phyloP scores from a whole-genome alignment of 2,797 vertebrate genomes.

The Melanotaenia boesemani region DNA sequence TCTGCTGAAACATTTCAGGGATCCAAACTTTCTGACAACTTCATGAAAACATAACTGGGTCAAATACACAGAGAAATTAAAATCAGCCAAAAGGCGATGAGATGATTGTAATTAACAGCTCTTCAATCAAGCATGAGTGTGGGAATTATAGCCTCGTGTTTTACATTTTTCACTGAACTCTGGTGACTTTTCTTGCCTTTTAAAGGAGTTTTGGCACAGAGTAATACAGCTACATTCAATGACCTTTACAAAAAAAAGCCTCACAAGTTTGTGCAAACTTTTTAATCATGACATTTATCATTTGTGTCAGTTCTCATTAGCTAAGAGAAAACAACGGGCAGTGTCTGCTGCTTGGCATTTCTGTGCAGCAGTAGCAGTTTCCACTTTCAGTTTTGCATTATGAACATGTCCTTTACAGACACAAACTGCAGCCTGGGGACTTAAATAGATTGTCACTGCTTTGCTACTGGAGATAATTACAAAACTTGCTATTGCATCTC shows the following conservation, averaged over 20 bases:
- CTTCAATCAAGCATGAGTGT: constrained; percentile 69
- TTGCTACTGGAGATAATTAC: constrained; percentile 52
- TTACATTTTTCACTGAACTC: constrained; percentile 46
- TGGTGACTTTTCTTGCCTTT: constrained; percentile 26
- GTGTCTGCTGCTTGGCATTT: not conserved
- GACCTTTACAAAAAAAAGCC: not conserved
- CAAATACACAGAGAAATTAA: constrained; percentile 66
- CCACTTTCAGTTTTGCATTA: constrained; percentile 13
- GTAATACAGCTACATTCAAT: not conserved
- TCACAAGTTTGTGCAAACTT: constrained; percentile 1
- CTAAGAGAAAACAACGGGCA: not conserved
- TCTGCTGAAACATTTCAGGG: constrained; percentile 26
- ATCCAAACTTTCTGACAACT: constrained; percentile 66
- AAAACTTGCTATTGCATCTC: constrained; percentile 38
- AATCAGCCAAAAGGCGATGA: constrained; percentile 61
- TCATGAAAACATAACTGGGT: constrained; percentile 67
- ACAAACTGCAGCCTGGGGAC: constrained; percentile 11
- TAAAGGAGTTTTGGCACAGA: constrained; percentile 4
- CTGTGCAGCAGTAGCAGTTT: constrained; percentile 2
- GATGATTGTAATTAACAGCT: constrained; percentile 74
- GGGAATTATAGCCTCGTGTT: constrained; percentile 44
- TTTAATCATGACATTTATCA: constrained; percentile 11
- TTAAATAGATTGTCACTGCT: constrained; percentile 24
- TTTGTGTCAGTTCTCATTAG: constrained; percentile 9
- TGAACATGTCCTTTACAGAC: constrained; percentile 21